These are phyloP conservation scores for Lepilemur ruficaudatus DNA, from an alignment of 2,797 vertebrate genomes.

Conservation along the genomic window DNA sequence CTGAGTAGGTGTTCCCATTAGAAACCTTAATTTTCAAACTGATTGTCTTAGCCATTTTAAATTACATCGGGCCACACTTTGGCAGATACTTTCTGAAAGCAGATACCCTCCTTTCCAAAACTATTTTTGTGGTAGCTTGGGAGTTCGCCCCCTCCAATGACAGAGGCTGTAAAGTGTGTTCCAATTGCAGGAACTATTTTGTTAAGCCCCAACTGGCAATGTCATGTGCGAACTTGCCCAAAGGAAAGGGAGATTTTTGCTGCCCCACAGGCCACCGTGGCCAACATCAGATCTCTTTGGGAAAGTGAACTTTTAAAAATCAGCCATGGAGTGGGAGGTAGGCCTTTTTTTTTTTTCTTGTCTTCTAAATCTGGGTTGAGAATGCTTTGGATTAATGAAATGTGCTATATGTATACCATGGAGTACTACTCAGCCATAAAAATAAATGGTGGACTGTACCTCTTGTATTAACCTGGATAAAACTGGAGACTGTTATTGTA, in stretches of 20 bases:
- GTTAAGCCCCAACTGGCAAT: not conserved
- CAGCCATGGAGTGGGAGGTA: not conserved
- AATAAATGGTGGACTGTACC: too few relatives aligned
- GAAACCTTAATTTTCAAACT: constrained; percentile 75
- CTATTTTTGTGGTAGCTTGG: constrained; percentile 37
- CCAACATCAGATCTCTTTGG: not conserved
- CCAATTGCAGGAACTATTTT: not conserved
- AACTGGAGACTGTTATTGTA: too few relatives aligned
- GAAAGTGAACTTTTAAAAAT: not conserved
- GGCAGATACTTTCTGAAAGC: constrained; percentile 64
- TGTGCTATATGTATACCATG: too few relatives aligned
- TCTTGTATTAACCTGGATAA: too few relatives aligned
- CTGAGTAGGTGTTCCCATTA: constrained; percentile 80
- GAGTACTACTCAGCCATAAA: too few relatives aligned
- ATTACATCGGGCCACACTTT: constrained; percentile 63
- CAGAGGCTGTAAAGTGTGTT: not conserved
- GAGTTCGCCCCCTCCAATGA: constrained; percentile 2
- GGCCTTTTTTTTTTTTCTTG: not conserved
- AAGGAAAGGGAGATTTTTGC: not conserved
- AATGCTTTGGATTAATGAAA: not conserved
- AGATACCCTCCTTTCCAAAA: constrained; percentile 64
- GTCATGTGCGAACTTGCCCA: not conserved
- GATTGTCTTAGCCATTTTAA: constrained; percentile 76
- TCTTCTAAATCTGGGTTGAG: not conserved
- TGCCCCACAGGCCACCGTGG: not conserved